Conservation (phyloP, 2,888 invertebrate genomes). For the Pseudococcus longispinus region DNA sequence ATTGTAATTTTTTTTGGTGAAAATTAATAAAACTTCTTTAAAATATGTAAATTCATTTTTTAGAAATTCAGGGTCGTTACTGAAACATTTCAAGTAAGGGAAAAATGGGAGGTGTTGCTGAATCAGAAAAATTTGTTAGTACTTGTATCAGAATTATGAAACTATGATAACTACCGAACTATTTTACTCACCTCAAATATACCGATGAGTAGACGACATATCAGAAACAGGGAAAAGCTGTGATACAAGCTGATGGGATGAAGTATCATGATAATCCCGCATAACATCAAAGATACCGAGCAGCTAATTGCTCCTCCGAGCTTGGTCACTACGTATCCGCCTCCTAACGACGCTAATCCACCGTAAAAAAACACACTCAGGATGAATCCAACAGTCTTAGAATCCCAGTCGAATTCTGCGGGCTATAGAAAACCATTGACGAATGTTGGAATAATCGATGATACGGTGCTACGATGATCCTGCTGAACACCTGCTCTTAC, state of each 20-base stretch:
- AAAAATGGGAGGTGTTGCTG: not conserved
- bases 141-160: not conserved
- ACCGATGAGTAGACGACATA: not conserved
- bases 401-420: slow-evolving; percentile 82
- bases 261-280: slow-evolving; percentile 79
- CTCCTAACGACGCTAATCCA: slow-evolving; percentile 83
- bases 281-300: slow-evolving; percentile 79
- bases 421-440: no score
- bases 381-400: slow-evolving; percentile 72
- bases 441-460: no score
- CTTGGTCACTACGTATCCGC: slow-evolving; percentile 82
- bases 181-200: not conserved
- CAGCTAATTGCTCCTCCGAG: slow-evolving; percentile 82
- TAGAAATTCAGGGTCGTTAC: no score
- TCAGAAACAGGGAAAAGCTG: not conserved
- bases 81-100: no score
- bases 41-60: no score
- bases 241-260: slow-evolving; percentile 70
- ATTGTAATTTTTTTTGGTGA: no score
- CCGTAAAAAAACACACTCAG: slow-evolving; percentile 89
- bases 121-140: no score
- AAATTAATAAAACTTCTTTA: no score
- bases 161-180: not conserved
- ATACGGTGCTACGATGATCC: no score
- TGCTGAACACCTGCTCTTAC: no score